A percentile compares a stretch with the other conserved stretches of the same genome.
These are phyloP conservation scores for Drosophila bocki DNA, from an alignment of 1,140 invertebrate species.

Conservation along the genomic window DNA sequence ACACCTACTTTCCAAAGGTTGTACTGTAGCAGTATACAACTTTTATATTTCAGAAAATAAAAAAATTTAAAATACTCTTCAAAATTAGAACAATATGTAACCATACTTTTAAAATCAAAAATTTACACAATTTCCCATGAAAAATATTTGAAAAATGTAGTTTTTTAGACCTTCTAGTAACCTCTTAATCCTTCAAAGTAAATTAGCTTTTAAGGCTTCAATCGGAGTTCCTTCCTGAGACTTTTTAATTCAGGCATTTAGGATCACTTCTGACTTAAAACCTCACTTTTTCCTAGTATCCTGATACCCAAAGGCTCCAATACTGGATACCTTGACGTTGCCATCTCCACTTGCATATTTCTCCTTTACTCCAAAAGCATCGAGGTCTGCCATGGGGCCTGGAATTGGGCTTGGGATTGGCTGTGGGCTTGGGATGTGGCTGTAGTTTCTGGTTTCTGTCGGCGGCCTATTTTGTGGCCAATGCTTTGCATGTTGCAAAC, in stretches of 20 bases:
- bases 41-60: too few species aligned
- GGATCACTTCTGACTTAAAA: not conserved
- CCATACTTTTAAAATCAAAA: too few species aligned
- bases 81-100: too few species aligned
- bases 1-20: too few species aligned
- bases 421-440: conserved; percentile 17
- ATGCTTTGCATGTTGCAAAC: conserved; percentile 78
- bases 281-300: not conserved
- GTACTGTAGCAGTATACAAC: too few species aligned
- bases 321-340: conserved; percentile 3
- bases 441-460: conserved; percentile 23
- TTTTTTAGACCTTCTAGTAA: too few species aligned
- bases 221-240: not conserved
- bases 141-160: too few species aligned
- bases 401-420: conserved; percentile 8
- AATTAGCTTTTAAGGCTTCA: too few species aligned
- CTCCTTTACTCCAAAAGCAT: conserved; percentile 37
- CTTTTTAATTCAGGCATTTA: not conserved
- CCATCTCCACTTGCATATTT: conserved; percentile 55
- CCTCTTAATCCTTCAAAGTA: not conserved
- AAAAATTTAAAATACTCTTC: too few species aligned
- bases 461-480: conserved; percentile 74
- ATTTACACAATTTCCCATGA: too few species aligned
- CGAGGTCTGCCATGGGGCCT: conserved; percentile 16
- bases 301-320: conserved; percentile 1